Evolutionary conservation across 1,140 invertebrate genomes (phyloP).

Genomic region (Drosophila aff.): DNA sequence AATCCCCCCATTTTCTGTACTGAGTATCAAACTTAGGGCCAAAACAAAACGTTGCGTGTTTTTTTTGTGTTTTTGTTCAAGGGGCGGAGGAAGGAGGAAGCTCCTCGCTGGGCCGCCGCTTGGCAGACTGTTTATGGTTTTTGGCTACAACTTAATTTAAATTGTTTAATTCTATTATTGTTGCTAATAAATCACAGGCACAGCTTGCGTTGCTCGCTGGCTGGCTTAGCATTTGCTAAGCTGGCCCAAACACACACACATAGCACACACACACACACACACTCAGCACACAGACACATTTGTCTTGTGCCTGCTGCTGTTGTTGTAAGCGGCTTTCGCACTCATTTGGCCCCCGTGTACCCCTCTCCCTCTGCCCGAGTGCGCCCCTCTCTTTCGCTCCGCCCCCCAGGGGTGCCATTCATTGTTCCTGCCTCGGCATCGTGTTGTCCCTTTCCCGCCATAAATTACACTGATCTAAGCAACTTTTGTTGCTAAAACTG

Average conservation of each 20-base stretch:
- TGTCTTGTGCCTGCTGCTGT: constrained; percentile 63
- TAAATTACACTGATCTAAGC: constrained; percentile 72
- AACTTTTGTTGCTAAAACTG: constrained; percentile 41
- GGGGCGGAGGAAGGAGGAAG: background rate
- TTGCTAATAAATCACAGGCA: constrained; percentile 85
- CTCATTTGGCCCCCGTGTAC: constrained; percentile 30
- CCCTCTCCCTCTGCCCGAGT: background rate
- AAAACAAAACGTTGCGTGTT: constrained; percentile 41
- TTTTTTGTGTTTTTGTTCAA: background rate
- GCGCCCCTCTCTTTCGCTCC: constrained; percentile 1
- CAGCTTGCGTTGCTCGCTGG: constrained; percentile 73
- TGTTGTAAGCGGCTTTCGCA: constrained; percentile 63
- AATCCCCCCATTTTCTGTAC: background rate
- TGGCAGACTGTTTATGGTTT: constrained; percentile 81
- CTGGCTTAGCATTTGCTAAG: constrained; percentile 80
- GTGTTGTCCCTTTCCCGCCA: constrained; percentile 35
- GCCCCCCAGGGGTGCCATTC: constrained; percentile 40
- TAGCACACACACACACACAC: constrained; percentile 12
- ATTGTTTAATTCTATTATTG: constrained; percentile 85
- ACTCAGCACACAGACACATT: constrained; percentile 44
- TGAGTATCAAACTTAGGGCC: constrained; percentile 16
- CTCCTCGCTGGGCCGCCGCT: constrained; percentile 18
- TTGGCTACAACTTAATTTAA: constrained; percentile 85
- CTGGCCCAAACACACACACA: constrained; percentile 46
- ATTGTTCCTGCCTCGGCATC: constrained; percentile 48